Evolutionary conservation across 2,888 invertebrate genomes (phyloP), one percentile per base, ranked within the genome.

Genomic region (Yponomeuta evonymella): DNA sequence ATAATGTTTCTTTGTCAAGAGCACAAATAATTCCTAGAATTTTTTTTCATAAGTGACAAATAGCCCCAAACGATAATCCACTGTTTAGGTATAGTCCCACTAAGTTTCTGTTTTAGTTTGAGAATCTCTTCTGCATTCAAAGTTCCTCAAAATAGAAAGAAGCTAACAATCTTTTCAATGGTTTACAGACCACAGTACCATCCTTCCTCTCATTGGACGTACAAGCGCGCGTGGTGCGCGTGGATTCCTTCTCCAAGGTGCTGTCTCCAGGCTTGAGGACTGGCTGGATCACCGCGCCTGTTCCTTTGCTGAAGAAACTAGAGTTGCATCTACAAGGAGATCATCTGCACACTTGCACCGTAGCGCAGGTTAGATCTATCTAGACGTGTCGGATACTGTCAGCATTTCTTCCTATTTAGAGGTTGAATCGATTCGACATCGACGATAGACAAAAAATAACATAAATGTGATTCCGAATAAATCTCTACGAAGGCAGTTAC

Each of bases 161-260:
- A 58, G 15, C 5, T 15, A 8, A 15, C 10, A 11, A 29, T 3
- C 23, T 62, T 30, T 65, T 15, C 43, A 43, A 43, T 6, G 1
- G 8, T 68, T 73, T 74, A 30, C 78, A 93, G 94, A 86, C 90
- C 68, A 89, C 90, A 63, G 92, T 94, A 0, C 93, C 93, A 0
- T 95, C 95, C 0, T 96, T 96, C 79, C 86, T 96, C 5, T 96
- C 96, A 0, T 74, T 96, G 83, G 96, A 97, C 83, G 93, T 92
- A 0, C 95, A 96, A 80, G 95, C 96, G 0, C 93, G 96, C 48
- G 97, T 97, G 4, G 82, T 97, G 33, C 93, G 96, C 48, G 90
- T 96, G 76, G 96, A 97, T 86, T 96, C 96, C 0, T 93, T 96
- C 77, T 96, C 96, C 0, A 97, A 97, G 29, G 93, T 95, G 43